Conservation (phyloP, 2,888 invertebrate genomes). For the Nomada goodeniana region DNA sequence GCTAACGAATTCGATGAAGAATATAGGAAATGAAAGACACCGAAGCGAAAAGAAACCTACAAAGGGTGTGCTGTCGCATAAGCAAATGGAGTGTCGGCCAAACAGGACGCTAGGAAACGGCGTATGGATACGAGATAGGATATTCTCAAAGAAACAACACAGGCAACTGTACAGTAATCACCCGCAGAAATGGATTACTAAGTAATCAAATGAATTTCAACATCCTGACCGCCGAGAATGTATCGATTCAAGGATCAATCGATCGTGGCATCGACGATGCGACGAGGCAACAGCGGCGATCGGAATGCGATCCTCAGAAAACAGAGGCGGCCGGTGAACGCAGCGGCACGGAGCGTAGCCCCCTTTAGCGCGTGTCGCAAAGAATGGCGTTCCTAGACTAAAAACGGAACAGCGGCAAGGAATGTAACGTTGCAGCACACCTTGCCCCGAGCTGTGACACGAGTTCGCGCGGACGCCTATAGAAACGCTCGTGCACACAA, state of each 20-base stretch:
- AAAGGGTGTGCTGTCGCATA: too few relatives aligned
- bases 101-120: too few relatives aligned
- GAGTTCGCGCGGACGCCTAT: constrained; percentile 46
- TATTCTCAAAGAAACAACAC: too few relatives aligned
- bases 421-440: constrained; percentile 81
- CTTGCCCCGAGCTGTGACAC: constrained; percentile 71
- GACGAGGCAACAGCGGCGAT: constrained; percentile 40
- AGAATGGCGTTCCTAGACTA: constrained; percentile 82
- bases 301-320: constrained; percentile 70
- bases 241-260: constrained; percentile 47
- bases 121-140: too few relatives aligned
- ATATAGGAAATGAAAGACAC: too few relatives aligned
- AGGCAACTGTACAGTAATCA: too few relatives aligned
- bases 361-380: constrained; percentile 79
- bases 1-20: too few relatives aligned
- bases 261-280: constrained; percentile 20
- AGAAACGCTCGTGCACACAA: constrained; percentile 48
- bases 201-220: too few relatives aligned
- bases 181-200: too few relatives aligned
- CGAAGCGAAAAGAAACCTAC: too few relatives aligned
- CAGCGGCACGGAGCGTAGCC: constrained; percentile 63
- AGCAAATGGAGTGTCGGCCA: too few relatives aligned
- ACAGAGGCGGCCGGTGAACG: constrained; percentile 63
- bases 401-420: constrained; percentile 82
- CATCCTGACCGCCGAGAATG: constrained; percentile 7